Percentiles rank a stretch among this genome's conserved stretches.
Evolutionary conservation across 1,140 invertebrate species (phyloP).

Genomic region (Ooceraea biroi): DNA sequence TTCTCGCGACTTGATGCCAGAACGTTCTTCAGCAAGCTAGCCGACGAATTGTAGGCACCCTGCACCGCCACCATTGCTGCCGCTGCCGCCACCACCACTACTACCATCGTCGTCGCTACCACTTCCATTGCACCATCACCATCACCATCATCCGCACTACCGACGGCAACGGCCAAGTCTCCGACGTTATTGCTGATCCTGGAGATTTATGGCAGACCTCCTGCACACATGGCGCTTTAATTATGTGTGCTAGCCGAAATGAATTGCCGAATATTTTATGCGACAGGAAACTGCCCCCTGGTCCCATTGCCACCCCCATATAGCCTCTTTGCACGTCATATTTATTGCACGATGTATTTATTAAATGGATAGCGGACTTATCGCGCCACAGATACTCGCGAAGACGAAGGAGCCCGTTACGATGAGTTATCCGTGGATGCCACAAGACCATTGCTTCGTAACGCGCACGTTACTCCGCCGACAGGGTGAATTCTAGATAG

Average conservation of each 20-base stretch:
- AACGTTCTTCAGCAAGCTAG: slow-evolving; percentile 78
- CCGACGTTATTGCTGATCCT: slow-evolving; percentile 85
- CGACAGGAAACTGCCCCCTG: slow-evolving; percentile 65
- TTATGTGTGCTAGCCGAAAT: slow-evolving; percentile 83
- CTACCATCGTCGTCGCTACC: slow-evolving; percentile 76
- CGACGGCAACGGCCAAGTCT: slow-evolving; percentile 77
- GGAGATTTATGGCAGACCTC: slow-evolving; percentile 84
- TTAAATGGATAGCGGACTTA: slow-evolving; percentile 38
- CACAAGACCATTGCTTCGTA: slow-evolving; percentile 2
- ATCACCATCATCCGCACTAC: slow-evolving; percentile 74
- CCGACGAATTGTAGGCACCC: slow-evolving; percentile 81
- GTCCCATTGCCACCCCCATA: slow-evolving; percentile 11
- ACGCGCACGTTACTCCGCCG: neutral
- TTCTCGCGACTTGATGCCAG: slow-evolving; percentile 82
- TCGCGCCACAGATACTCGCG: neutral
- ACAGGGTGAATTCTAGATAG: slow-evolving; percentile 10
- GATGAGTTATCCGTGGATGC: neutral
- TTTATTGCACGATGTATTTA: slow-evolving; percentile 74
- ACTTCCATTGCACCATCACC: slow-evolving; percentile 70
- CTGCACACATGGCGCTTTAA: slow-evolving; percentile 85
- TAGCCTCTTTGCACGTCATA: slow-evolving; percentile 42
- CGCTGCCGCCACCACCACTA: slow-evolving; percentile 58
- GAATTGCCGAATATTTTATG: slow-evolving; percentile 85
- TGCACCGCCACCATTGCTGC: slow-evolving; percentile 62
- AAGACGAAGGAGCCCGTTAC: neutral